Base-by-base conservation (phyloP, 2,888 invertebrate genomes). In the Eupithecia abbreviata region DNA sequence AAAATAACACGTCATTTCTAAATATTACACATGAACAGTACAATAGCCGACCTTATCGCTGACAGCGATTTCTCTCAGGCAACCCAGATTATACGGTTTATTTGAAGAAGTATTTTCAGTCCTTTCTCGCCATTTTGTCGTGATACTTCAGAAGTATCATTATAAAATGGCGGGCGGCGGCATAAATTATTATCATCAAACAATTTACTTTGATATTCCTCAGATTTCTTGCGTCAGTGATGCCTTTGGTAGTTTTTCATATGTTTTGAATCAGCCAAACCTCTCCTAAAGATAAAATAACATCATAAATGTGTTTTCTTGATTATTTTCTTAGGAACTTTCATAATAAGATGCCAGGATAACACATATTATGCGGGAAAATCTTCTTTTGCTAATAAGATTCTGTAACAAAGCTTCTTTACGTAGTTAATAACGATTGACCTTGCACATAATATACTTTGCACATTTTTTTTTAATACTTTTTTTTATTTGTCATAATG, bases 351-450 rank as follows among this genome's bases (percentile, higher is more conserved):
- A 62, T 62, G 3, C 62, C 62, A 62, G 2, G 62, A 62, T 4
- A 62, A 62, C 62, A 62, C 62, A 18, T 58, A 58, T 62, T 62
- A 30, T 62, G 62, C 30, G 62, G 30, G 58, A 4, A 62, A 62
- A 62, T 62, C 0, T 30, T 62, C 18, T 58, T 58, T 18, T 10
- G 58, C 62, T 62, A 30, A 62, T 62, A 62, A 62, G 30, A 62
- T 30, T 30, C 62, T 62, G 62, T 62, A 10, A 62, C 62, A 62
- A 62, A 62, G 62, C 18, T 62, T 62, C 62, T 30, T 30, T 62
- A 30, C 62, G 12, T 62, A 62, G 62, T 30, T 62, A 12, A 30
- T 10, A 30, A 30, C 30, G 12, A 4, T 12, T 30, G 30, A 30
- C 4, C 12, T 62, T 18, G 62, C 62, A 62, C 62, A 62, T 62